These are phyloP conservation scores for Megaptera novaeangliae DNA, from an alignment of 2,113 vertebrate species.

Conservation along the genomic window DNA sequence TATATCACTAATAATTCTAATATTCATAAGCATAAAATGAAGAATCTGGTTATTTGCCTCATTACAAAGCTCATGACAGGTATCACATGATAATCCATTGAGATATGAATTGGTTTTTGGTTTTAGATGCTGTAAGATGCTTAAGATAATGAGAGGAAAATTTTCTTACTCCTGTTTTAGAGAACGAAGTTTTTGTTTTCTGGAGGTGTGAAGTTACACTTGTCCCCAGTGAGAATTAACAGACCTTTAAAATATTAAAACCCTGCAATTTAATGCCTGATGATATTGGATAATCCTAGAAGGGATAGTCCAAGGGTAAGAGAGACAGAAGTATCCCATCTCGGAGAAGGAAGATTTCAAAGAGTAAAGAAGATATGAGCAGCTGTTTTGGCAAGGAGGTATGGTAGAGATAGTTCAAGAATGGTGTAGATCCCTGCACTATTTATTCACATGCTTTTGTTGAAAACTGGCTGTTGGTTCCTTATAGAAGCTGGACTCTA, in stretches of 20 bases:
- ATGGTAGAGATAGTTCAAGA: neutral
- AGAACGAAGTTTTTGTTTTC: neutral
- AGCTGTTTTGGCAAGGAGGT: neutral
- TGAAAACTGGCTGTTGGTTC: neutral
- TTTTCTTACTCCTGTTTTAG: neutral
- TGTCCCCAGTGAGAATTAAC: neutral
- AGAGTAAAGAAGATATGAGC: neutral
- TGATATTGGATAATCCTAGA: neutral
- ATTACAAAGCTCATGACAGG: neutral
- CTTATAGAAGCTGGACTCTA: neutral
- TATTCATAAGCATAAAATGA: neutral
- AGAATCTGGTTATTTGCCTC: neutral
- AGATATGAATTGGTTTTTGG: neutral
- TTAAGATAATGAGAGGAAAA: neutral
- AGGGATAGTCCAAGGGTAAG: neutral
- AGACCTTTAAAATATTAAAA: neutral
- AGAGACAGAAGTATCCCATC: neutral
- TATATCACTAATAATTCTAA: neutral
- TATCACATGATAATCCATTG: neutral
- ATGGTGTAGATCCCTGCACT: neutral
- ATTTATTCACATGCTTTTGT: neutral
- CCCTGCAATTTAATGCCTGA: neutral
- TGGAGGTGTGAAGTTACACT: neutral
- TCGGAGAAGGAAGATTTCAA: neutral
- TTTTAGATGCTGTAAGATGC: neutral